These are phyloP conservation scores for Clinocottus analis DNA, from an alignment of 2,113 vertebrate species.

Conservation along the genomic window DNA sequence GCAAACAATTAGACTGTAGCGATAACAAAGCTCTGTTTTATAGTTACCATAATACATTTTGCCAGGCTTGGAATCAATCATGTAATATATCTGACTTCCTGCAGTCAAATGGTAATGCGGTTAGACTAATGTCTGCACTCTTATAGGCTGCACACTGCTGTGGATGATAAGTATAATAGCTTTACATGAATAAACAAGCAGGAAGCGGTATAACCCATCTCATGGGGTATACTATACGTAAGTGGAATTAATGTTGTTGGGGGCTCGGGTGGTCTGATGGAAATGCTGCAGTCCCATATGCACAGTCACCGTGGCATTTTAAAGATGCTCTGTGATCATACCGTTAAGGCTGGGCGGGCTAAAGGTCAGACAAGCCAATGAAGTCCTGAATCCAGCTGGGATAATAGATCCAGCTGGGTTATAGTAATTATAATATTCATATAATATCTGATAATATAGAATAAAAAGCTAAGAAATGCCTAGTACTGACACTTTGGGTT, in stretches of 20 bases:
- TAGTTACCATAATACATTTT: conserved; percentile 55
- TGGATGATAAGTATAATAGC: conserved; percentile 64
- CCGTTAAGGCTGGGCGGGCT: conserved; percentile 21
- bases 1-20: conserved; percentile 68
- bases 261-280: conserved; percentile 31
- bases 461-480: background rate
- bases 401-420: no score
- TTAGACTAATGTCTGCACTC: conserved; percentile 53
- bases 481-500: background rate
- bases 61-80: conserved; percentile 57
- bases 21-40: conserved; percentile 62
- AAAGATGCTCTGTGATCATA: conserved; percentile 22
- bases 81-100: conserved; percentile 56
- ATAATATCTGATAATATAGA: background rate
- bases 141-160: conserved; percentile 45
- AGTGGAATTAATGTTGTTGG: conserved; percentile 52
- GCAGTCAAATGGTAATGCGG: conserved; percentile 60
- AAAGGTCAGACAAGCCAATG: conserved; percentile 36
- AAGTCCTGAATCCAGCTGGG: no score
- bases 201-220: conserved; percentile 34
- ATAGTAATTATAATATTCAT: background rate
- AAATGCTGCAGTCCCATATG: conserved; percentile 43
- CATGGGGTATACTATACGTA: conserved; percentile 33
- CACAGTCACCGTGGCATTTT: conserved; percentile 37
- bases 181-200: conserved; percentile 70